Evolutionary conservation across 2,113 vertebrate genomes (phyloP).

Genomic region (Rhabdornis inornatus): DNA sequence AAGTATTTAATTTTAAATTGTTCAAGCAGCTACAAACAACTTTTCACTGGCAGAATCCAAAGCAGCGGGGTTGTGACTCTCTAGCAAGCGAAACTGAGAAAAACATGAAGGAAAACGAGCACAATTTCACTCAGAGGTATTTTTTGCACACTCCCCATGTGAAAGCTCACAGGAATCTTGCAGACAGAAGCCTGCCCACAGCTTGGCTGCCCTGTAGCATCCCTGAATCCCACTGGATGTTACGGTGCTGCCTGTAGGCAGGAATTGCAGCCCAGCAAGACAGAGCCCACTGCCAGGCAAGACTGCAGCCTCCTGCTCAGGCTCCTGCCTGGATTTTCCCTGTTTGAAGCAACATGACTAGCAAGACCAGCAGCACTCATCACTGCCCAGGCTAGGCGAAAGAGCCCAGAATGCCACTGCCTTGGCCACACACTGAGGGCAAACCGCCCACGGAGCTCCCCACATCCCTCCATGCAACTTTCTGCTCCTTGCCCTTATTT

Average conservation of each 20-base stretch:
- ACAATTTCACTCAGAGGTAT: background rate
- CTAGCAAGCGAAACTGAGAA: background rate
- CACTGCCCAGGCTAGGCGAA: rapidly evolving
- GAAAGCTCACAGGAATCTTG: background rate
- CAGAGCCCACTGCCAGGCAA: background rate
- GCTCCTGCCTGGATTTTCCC: background rate
- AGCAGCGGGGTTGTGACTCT: background rate
- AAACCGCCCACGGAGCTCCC: rapidly evolving
- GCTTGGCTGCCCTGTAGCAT: background rate
- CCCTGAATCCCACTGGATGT: background rate
- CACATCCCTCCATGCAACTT: background rate
- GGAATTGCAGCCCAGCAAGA: background rate
- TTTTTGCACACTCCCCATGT: background rate
- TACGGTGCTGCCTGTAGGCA: background rate
- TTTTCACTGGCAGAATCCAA: background rate
- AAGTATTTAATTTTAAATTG: background rate
- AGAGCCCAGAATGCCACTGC: background rate
- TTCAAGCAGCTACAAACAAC: background rate
- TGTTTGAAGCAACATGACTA: rapidly evolving
- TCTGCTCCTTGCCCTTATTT: background rate
- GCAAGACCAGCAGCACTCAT: background rate
- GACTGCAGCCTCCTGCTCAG: background rate
- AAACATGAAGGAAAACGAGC: background rate
- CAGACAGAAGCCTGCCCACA: background rate
- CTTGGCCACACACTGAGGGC: background rate